Percentiles rank a stretch among this genome's conserved stretches.
Evolutionary conservation across 2,113 vertebrate genomes (phyloP).

Genomic region (Bombycilla garrulus): DNA sequence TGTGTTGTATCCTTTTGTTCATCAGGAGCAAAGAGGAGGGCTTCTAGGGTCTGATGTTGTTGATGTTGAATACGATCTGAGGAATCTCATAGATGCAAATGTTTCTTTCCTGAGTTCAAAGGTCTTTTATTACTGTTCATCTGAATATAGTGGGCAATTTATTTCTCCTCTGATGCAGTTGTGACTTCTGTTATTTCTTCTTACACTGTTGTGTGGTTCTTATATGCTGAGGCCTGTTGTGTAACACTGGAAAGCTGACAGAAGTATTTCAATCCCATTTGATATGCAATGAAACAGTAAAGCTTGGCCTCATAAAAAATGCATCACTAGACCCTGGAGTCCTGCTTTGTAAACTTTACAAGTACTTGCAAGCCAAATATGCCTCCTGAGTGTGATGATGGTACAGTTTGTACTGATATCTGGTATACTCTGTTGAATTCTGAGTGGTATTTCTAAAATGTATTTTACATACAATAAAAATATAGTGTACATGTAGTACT

Average conservation of each 20-base stretch:
- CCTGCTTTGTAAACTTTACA: not conserved
- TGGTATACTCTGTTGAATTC: not conserved
- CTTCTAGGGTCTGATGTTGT: not conserved
- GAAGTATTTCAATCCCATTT: not conserved
- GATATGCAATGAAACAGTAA: not conserved
- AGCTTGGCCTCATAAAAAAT: not conserved
- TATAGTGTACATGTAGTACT: not conserved
- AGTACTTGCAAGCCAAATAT: not conserved
- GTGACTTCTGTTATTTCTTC: not conserved
- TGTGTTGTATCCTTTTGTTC: not conserved
- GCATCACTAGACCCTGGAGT: not conserved
- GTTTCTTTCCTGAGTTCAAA: not conserved
- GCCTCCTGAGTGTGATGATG: not conserved
- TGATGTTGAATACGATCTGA: not conserved
- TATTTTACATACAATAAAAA: not conserved
- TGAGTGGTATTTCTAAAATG: not conserved
- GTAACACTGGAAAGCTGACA: not conserved
- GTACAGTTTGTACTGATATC: not conserved
- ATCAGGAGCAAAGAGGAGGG: not conserved
- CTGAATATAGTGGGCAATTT: not conserved
- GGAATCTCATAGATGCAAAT: not conserved
- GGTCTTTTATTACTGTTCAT: not conserved
- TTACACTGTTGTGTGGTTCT: not conserved
- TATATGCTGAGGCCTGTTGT: not conserved
- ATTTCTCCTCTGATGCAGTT: not conserved